Evolutionary conservation across 2,797 vertebrate genomes (phyloP).

Genomic region (Chrysocyon brachyurus): DNA sequence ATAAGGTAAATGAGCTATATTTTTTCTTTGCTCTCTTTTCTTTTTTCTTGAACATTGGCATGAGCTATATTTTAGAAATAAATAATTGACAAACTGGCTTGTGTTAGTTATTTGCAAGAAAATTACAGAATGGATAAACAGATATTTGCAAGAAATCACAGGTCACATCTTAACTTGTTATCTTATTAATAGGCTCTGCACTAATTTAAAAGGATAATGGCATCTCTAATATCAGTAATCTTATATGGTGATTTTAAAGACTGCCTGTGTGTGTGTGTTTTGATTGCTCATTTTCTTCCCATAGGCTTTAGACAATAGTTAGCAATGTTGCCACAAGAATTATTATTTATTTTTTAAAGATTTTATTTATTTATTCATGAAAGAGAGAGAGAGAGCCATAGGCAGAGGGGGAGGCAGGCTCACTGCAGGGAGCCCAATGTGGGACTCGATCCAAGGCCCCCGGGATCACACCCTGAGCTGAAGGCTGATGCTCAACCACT

Average conservation of each 20-base stretch:
- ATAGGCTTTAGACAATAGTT: conserved; percentile 36
- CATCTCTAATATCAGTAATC: conserved; percentile 64
- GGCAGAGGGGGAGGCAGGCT: no score
- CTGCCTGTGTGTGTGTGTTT: neutral
- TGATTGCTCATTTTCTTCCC: conserved; percentile 58
- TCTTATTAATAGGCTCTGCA: conserved; percentile 64
- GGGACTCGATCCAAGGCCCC: no score
- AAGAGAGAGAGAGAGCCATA: no score
- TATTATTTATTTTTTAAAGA: neutral
- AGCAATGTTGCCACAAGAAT: conserved; percentile 48
- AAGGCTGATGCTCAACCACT: no score
- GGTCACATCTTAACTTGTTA: conserved; percentile 54
- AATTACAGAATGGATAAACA: conserved; percentile 65
- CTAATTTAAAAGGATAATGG: conserved; percentile 58
- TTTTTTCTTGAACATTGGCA: neutral
- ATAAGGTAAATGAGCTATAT: neutral
- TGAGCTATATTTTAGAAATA: conserved; percentile 65
- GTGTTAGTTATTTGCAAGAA: conserved; percentile 24
- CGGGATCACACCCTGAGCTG: no score
- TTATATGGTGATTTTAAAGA: conserved; percentile 72
- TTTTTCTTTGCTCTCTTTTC: conserved; percentile 1
- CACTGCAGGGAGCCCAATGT: no score
- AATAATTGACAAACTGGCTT: conserved; percentile 54
- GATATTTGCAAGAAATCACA: conserved; percentile 49
- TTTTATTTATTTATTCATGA: no score